phyloP scores from a whole-genome alignment of 2,888 invertebrate species.

The Xanthostigma xanthostigma region DNA sequence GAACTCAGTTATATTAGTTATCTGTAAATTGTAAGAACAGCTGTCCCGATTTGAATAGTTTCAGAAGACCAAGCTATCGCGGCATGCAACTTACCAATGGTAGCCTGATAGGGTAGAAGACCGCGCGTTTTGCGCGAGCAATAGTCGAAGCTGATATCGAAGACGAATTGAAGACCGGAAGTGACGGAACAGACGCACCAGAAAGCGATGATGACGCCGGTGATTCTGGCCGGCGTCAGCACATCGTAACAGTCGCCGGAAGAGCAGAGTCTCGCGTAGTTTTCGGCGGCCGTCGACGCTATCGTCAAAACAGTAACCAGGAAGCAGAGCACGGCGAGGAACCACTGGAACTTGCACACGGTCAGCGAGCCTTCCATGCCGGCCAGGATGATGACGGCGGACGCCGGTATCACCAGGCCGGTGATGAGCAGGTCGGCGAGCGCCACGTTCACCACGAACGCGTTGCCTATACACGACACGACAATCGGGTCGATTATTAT shows the following conservation, averaged over 20 bases:
- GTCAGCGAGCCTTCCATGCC: conserved; percentile 38
- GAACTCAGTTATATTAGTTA: too few relatives aligned
- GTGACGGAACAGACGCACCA: conserved; percentile 40
- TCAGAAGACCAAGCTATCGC: too few relatives aligned
- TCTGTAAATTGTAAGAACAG: too few relatives aligned
- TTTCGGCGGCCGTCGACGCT: conserved; percentile 48
- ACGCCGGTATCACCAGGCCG: conserved; percentile 49
- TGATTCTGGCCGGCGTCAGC: conserved; percentile 34
- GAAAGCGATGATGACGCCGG: conserved; percentile 34
- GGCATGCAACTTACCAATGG: too few relatives aligned
- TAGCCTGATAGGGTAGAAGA: conserved; percentile 1
- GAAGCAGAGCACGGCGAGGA: conserved; percentile 47
- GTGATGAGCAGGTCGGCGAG: conserved; percentile 57
- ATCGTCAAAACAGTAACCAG: conserved; percentile 47
- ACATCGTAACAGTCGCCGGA: conserved; percentile 33
- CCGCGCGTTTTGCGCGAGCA: conserved; percentile 33
- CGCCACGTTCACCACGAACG: conserved; percentile 54
- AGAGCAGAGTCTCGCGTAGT: conserved; percentile 46
- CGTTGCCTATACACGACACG: conserved; percentile 49
- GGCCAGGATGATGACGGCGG: conserved; percentile 53
- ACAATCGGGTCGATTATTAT: too few relatives aligned
- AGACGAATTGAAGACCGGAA: conserved; percentile 44
- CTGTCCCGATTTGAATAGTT: too few relatives aligned
- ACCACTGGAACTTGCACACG: conserved; percentile 52
- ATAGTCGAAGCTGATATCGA: conserved; percentile 50